Conservation (phyloP, 2,113 vertebrate genomes). For the Leptosomus discolor region DNA sequence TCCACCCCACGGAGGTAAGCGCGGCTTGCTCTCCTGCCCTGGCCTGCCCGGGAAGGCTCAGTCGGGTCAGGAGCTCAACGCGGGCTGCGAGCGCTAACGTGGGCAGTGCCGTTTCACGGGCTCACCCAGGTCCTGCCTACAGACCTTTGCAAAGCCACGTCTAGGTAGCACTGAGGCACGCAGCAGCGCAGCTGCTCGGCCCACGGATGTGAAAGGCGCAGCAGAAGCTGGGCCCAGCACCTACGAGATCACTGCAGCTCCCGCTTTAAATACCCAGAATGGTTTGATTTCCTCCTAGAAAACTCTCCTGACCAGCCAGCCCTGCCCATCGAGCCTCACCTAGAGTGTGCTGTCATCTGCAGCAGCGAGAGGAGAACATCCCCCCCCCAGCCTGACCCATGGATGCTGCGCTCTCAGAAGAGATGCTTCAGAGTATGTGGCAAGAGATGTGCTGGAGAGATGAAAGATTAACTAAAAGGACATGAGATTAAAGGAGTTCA, state of each 20-base stretch:
- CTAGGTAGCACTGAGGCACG: accelerated
- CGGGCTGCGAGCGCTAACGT: too few species aligned
- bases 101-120: accelerated
- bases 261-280: neutral
- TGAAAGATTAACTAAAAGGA: neutral
- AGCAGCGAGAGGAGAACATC: too few species aligned
- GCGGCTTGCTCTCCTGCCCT: neutral
- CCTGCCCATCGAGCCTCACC: neutral
- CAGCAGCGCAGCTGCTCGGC: neutral
- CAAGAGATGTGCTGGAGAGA: neutral
- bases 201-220: accelerated
- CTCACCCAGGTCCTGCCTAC: neutral
- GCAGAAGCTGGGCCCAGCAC: neutral
- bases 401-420: neutral
- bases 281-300: neutral
- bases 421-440: neutral
- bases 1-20: too few species aligned
- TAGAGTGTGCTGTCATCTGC: neutral
- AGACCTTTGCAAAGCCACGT: neutral
- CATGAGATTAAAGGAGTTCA: neutral
- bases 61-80: neutral
- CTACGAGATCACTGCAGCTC: neutral
- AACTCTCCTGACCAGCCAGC: neutral
- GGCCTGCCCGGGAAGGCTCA: neutral
- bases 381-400: neutral